phyloP scores from a whole-genome alignment of 2,888 invertebrate species.

The Calephelis perditalis region DNA sequence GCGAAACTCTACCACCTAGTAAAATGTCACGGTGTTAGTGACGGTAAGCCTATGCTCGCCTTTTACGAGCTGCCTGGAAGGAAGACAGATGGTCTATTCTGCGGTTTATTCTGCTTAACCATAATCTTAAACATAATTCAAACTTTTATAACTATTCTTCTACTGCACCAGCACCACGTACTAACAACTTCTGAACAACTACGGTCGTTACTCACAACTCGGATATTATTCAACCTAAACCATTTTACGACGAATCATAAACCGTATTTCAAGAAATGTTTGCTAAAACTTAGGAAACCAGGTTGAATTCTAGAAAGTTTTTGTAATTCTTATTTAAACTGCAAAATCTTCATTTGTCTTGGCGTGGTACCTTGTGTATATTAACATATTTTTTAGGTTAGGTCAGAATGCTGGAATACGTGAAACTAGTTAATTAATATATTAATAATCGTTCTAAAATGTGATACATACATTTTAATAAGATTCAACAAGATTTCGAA shows the following conservation, averaged over 20 bases:
- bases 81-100: background rate
- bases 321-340: too few species aligned
- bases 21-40: too few species aligned
- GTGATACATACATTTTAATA: too few species aligned
- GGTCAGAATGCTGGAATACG: too few species aligned
- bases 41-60: too few species aligned
- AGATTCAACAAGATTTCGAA: too few species aligned
- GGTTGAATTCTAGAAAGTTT: conserved; percentile 22
- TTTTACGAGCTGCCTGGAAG: background rate
- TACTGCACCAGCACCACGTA: conserved; percentile 12
- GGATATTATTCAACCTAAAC: conserved; percentile 56
- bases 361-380: too few species aligned
- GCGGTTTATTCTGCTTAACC: background rate
- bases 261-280: conserved; percentile 44
- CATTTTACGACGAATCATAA: conserved; percentile 59
- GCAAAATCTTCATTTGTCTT: too few species aligned
- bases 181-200: conserved; percentile 35
- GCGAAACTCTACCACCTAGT: too few species aligned
- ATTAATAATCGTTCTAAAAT: too few species aligned
- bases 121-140: conserved; percentile 10
- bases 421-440: too few species aligned
- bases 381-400: too few species aligned
- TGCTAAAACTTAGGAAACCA: conserved; percentile 19
- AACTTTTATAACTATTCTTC: conserved; percentile 17
- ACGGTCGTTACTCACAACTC: conserved; percentile 57